Conservation (phyloP, 1,140 invertebrate species). For the Drosophila dunni region DNA sequence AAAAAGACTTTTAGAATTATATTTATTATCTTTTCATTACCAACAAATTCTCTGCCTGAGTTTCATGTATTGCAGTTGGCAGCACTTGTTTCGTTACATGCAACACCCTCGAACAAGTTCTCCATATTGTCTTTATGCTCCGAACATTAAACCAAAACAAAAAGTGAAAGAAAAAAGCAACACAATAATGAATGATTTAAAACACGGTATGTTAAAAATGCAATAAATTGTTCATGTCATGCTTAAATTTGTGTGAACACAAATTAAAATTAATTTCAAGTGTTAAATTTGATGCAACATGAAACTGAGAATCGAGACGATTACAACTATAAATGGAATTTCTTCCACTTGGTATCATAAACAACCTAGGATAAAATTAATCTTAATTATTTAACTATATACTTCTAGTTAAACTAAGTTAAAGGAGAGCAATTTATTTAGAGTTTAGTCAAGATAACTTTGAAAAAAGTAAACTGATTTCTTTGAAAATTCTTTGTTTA, state of each 20-base stretch:
- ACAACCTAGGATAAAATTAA: no score
- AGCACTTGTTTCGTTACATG: not conserved
- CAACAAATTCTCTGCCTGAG: not conserved
- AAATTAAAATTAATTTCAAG: conserved; percentile 47
- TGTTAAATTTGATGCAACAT: conserved; percentile 11
- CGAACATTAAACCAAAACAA: conserved; percentile 13
- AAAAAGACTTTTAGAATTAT: no score
- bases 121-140: conserved; percentile 28
- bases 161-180: not conserved
- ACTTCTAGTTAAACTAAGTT: no score
- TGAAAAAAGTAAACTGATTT: no score
- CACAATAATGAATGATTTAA: not conserved
- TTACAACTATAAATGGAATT: not conserved
- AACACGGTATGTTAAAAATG: conserved; percentile 41
- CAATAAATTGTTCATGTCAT: conserved; percentile 26
- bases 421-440: no score
- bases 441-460: no score
- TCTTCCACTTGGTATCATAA: no score
- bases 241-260: conserved; percentile 33
- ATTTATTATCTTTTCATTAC: no score
- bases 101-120: conserved; percentile 8
- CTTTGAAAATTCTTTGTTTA: no score
- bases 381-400: no score
- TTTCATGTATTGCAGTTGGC: no score
- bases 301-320: not conserved